Evolutionary conservation across 2,888 invertebrate genomes (phyloP).

Genomic region (Pocota personata): DNA sequence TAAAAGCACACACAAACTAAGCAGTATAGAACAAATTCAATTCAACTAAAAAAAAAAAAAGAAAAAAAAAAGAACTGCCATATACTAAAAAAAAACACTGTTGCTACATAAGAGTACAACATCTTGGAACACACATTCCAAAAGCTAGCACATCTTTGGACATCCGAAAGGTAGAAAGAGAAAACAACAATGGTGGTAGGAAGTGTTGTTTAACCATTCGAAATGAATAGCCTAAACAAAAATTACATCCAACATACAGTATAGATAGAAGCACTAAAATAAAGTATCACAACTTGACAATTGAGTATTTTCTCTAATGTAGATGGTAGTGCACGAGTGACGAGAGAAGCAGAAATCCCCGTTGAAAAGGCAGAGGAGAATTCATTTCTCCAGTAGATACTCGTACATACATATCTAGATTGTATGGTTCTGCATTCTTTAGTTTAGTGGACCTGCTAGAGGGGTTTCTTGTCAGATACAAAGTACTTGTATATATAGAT

Average conservation of each 20-base stretch:
- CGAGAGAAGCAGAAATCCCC: neutral
- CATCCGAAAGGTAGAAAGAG: neutral
- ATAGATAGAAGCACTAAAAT: slow-evolving; percentile 6
- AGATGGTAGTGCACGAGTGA: neutral
- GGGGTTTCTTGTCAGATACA: neutral
- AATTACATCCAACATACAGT: neutral
- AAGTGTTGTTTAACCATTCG: slow-evolving; percentile 9
- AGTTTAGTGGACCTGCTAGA: neutral
- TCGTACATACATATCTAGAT: neutral
- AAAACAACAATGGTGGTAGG: neutral
- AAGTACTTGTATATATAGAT: neutral
- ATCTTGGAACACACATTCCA: neutral
- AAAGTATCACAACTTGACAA: slow-evolving; percentile 10
- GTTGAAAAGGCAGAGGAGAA: neutral
- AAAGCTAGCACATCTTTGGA: neutral
- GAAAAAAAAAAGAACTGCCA: neutral
- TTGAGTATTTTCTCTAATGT: slow-evolving; percentile 11
- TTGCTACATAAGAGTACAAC: neutral
- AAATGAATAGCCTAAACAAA: slow-evolving; percentile 30
- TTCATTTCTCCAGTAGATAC: too few species aligned
- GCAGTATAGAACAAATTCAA: neutral
- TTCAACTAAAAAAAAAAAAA: neutral
- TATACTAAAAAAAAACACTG: neutral
- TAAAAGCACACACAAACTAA: neutral
- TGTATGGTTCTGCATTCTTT: neutral